These are phyloP conservation scores for Sinosuthora webbiana DNA, from an alignment of 2,113 vertebrate genomes.

Conservation along the genomic window DNA sequence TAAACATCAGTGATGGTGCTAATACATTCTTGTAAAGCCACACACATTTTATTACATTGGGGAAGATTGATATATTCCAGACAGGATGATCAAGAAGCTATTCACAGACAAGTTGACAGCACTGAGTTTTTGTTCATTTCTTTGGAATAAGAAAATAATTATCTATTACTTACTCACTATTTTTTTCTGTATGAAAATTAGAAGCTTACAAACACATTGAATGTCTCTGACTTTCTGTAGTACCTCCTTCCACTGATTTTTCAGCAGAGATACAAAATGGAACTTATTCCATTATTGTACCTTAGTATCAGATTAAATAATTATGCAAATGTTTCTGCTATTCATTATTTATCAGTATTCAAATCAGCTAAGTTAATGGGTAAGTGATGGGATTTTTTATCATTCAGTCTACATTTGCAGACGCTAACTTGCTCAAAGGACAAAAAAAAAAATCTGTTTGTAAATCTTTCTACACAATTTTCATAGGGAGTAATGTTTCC, in stretches of 20 bases:
- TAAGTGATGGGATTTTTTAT: background rate
- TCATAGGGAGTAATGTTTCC: background rate
- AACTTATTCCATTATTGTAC: background rate
- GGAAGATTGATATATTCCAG: background rate
- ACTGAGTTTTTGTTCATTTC: background rate
- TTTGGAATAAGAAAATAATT: background rate
- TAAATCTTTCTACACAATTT: background rate
- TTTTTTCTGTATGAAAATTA: background rate
- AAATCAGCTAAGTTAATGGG: background rate
- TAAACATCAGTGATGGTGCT: background rate
- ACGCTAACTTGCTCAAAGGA: background rate
- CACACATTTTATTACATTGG: accelerated
- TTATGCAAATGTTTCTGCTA: background rate
- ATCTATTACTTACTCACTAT: background rate
- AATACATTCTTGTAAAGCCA: background rate
- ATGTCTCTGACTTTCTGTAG: background rate
- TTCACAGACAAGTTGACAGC: background rate
- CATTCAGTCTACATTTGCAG: background rate
- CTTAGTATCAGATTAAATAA: background rate
- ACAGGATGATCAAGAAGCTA: background rate
- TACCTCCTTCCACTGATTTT: background rate
- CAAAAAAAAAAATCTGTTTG: background rate
- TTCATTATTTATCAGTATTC: background rate
- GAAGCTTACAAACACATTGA: background rate
- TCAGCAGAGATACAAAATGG: background rate